Evolutionary conservation across 2,797 vertebrate genomes (phyloP).

Genomic region (Lophotriccus pileatus): DNA sequence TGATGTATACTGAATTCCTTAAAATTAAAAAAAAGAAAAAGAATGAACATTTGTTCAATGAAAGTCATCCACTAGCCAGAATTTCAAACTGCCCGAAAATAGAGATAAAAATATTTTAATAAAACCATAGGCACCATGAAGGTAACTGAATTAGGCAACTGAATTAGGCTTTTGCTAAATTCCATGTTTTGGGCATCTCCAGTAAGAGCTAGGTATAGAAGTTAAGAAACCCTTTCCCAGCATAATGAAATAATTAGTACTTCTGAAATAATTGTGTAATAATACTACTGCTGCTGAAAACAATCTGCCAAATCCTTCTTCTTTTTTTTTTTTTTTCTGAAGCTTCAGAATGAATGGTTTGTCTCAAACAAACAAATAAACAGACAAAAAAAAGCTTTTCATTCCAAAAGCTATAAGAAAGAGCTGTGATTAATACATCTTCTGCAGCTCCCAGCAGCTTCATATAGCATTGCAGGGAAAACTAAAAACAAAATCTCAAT

Average conservation of each 20-base stretch:
- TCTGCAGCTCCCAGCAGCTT: not conserved
- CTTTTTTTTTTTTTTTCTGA: not conserved
- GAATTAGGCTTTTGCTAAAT: not conserved
- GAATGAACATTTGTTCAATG: not conserved
- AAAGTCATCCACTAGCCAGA: not conserved
- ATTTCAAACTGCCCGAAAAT: not conserved
- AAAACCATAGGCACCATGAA: not conserved
- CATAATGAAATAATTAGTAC: not conserved
- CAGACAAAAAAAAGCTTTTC: not conserved
- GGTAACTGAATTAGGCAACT: not conserved
- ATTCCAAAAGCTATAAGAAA: not conserved
- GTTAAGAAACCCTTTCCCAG: not conserved
- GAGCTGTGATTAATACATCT: not conserved
- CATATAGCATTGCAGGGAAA: not conserved
- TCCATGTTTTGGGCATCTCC: not conserved
- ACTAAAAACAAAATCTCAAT: not conserved
- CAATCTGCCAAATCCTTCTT: not conserved
- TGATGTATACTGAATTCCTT: not conserved
- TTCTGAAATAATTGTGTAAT: not conserved
- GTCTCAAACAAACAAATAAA: not conserved
- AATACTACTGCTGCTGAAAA: not conserved
- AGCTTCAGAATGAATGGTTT: not conserved
- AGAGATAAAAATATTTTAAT: not conserved
- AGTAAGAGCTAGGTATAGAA: not conserved
- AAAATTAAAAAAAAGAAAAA: not conserved